Base-by-base conservation (phyloP, 2,888 invertebrate genomes). In the Diaprepes abbreviatus region DNA sequence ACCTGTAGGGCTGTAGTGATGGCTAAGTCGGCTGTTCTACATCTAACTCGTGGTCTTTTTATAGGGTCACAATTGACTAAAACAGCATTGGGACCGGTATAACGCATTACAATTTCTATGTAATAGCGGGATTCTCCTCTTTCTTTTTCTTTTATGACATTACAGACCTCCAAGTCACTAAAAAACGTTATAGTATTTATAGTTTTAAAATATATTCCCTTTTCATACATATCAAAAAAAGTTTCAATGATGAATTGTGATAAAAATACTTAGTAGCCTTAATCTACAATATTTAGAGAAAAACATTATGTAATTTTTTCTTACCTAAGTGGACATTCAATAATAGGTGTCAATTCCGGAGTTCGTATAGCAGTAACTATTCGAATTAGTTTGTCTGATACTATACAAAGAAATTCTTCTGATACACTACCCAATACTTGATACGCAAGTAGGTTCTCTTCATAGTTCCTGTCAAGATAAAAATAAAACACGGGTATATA, bases 401-500 rank as follows among this genome's bases (percentile, higher is more conserved):
- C 90, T 74, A 95, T 88, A 74, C 93, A 93, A 78, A 92, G 89
- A 77, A 96, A 88, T 85, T 95, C 95, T 83, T 93, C 93, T 57
- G 91, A 87, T 69, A 91, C 89, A 79, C 88, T 89, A 70, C 92
- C 89, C 74, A 94, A 85, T 76, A 89, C 88, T 81, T 96, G 95
- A 83, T 93, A 93, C 4, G 93, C 93, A 76, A 97, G 91, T 78
- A 95, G 91, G 82, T 91, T 88, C 85, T 95, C 96, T 14, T 85
- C 83, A 82, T 91, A 92, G 83, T 92, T 90, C 57, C 90, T 83
- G 60, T 28, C 75, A 76, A 68, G 64, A 62, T 24, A 21, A 62
- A 48, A 62, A 35, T 21, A 52, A 24, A 24, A n/a, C n/a, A n/a
- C n/a, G n/a, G n/a, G n/a, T n/a, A n/a, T n/a, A n/a, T n/a, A n/a